Conservation (phyloP, 2,113 vertebrate species). For the Henicopernis longicauda region DNA sequence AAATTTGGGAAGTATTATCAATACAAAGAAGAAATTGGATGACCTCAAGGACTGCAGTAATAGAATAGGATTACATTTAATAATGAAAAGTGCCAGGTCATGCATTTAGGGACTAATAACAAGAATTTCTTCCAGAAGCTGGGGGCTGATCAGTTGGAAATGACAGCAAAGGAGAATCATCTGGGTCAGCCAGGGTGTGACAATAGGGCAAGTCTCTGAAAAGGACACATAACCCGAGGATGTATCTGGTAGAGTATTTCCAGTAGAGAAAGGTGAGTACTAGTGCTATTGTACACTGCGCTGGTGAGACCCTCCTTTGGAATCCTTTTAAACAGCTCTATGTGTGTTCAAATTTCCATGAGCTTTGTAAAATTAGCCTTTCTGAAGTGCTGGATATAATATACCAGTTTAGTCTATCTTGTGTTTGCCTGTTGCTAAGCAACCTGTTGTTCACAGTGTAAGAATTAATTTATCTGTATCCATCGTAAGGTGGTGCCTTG, state of each 20-base stretch:
- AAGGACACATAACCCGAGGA: neutral
- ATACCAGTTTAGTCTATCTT: neutral
- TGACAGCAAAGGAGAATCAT: neutral
- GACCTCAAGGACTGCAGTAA: neutral
- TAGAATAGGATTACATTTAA: neutral
- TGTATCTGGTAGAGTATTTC: neutral
- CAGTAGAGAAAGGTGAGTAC: neutral
- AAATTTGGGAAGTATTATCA: conserved; percentile 14
- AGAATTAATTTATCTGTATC: neutral
- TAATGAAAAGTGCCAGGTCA: neutral
- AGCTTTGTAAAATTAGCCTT: neutral
- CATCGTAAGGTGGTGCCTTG: neutral
- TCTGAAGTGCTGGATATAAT: neutral
- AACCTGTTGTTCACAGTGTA: neutral
- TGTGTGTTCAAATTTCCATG: neutral
- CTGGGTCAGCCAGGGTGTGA: neutral
- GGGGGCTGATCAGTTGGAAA: neutral
- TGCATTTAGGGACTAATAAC: neutral
- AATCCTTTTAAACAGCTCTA: neutral
- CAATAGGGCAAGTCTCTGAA: neutral
- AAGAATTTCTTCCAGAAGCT: neutral
- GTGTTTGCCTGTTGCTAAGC: neutral
- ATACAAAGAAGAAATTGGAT: neutral
- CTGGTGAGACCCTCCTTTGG: neutral
- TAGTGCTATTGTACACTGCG: neutral